Evolutionary conservation across 2,113 vertebrate species (phyloP).

Genomic region (Paracanthobrama guichenoti): DNA sequence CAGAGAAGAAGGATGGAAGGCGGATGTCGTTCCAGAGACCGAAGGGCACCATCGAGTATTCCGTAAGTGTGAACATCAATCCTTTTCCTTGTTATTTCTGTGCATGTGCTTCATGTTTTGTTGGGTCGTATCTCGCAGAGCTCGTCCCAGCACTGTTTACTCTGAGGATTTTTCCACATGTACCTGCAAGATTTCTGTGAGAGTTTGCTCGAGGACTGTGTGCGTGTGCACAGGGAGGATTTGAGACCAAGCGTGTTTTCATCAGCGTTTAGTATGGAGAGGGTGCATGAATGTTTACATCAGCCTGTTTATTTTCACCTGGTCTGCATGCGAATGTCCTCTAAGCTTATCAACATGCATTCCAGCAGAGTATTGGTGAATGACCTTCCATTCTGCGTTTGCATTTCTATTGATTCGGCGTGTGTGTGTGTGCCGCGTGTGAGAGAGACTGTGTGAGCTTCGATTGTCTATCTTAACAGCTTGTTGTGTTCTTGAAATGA

Average conservation of each 20-base stretch:
- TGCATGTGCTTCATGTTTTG: slow-evolving; percentile 54
- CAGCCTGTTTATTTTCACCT: neutral
- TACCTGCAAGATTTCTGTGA: neutral
- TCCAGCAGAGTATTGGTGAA: slow-evolving; percentile 70
- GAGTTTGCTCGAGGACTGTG: slow-evolving; percentile 4
- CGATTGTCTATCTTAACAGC: slow-evolving; percentile 44
- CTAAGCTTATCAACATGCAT: slow-evolving; percentile 61
- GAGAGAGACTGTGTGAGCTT: slow-evolving; percentile 31
- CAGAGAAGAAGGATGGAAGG: slow-evolving; percentile 85
- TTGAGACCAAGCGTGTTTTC: neutral
- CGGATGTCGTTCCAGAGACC: slow-evolving; percentile 87
- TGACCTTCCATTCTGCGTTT: slow-evolving; percentile 76
- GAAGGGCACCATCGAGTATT: slow-evolving; percentile 85
- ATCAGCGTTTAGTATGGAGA: neutral
- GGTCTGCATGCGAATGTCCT: neutral
- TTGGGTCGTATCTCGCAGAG: neutral
- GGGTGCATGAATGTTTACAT: slow-evolving; percentile 20
- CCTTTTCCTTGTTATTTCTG: slow-evolving; percentile 28
- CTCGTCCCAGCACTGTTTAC: neutral
- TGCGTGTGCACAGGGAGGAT: slow-evolving; percentile 48
- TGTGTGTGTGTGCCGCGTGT: slow-evolving; percentile 55
- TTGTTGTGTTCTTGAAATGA: slow-evolving; percentile 89
- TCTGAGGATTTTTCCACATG: slow-evolving; percentile 17
- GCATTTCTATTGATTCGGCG: slow-evolving; percentile 74
- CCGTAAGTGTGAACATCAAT: slow-evolving; percentile 81